These are phyloP conservation scores for Hycleus phaleratus DNA, from an alignment of 1,140 invertebrate genomes.

Conservation along the genomic window DNA sequence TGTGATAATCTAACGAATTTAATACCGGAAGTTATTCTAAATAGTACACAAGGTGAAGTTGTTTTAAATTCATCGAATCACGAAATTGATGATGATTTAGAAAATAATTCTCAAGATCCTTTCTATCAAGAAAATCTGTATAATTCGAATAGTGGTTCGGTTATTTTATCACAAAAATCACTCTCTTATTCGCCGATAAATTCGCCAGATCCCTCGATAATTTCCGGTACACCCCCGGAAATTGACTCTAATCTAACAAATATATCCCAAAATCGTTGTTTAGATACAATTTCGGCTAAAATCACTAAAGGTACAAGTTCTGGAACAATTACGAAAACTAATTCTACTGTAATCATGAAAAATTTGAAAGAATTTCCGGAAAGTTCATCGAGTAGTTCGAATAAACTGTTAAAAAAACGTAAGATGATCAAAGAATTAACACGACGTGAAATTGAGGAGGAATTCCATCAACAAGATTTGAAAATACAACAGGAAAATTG, in stretches of 20 bases:
- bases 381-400: background rate
- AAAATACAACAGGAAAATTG: slow-evolving; percentile 20
- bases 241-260: too few relatives aligned
- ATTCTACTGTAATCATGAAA: background rate
- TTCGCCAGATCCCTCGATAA: too few relatives aligned
- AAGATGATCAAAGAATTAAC: slow-evolving; percentile 22
- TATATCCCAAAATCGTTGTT: too few relatives aligned
- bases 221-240: too few relatives aligned
- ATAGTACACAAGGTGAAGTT: slow-evolving; percentile 1
- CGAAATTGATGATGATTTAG: background rate
- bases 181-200: too few relatives aligned
- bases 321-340: background rate
- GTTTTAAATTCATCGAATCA: background rate
- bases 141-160: too few relatives aligned
- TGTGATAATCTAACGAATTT: slow-evolving; percentile 10
- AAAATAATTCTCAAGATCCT: background rate
- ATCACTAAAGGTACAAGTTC: background rate
- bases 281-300: too few relatives aligned
- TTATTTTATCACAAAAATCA: too few relatives aligned
- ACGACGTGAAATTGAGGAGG: slow-evolving; percentile 25
- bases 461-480: slow-evolving; percentile 29
- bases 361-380: slow-evolving; percentile 2
- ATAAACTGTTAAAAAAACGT: background rate
- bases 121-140: background rate
- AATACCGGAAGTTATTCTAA: slow-evolving; percentile 12